Conservation (phyloP, 2,888 invertebrate genomes). For the Endotricha flammealis region DNA sequence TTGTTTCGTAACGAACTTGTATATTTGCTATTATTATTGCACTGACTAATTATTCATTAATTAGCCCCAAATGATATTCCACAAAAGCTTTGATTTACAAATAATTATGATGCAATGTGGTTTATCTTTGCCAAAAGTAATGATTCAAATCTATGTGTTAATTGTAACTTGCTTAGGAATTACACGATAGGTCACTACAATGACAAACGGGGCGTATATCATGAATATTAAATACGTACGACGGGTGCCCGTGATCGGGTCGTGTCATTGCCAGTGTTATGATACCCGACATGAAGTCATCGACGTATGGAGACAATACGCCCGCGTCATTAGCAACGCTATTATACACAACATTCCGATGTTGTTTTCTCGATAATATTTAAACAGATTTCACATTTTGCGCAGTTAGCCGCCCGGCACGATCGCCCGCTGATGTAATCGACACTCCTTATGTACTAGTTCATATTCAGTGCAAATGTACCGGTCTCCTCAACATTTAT, state of each 20-base stretch:
- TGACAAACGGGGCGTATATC: constrained; percentile 9
- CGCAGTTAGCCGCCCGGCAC: constrained; percentile 45
- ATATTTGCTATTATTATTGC: constrained; percentile 3
- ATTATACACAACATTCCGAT: constrained; percentile 41
- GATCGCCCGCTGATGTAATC: constrained; percentile 53
- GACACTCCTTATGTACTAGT: constrained; percentile 16
- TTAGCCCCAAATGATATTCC: no score
- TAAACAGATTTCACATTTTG: constrained; percentile 64
- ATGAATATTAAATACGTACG: constrained; percentile 11
- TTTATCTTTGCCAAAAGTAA: neutral
- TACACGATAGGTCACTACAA: constrained; percentile 8
- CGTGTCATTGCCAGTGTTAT: constrained; percentile 48
- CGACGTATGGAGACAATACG: constrained; percentile 41
- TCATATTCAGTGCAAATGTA: constrained; percentile 24
- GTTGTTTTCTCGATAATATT: constrained; percentile 57
- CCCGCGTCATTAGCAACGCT: constrained; percentile 45
- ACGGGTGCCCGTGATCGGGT: constrained; percentile 32
- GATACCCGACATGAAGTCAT: constrained; percentile 59
- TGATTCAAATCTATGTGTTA: no score
- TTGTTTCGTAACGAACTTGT: constrained; percentile 5
- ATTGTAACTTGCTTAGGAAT: no score
- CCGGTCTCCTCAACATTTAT: constrained; percentile 19
- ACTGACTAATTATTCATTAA: no score
- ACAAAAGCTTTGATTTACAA: no score
- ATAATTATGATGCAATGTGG: no score